These are phyloP conservation scores for Pterocles burchelli DNA, from an alignment of 2,113 vertebrate genomes.

Conservation along the genomic window DNA sequence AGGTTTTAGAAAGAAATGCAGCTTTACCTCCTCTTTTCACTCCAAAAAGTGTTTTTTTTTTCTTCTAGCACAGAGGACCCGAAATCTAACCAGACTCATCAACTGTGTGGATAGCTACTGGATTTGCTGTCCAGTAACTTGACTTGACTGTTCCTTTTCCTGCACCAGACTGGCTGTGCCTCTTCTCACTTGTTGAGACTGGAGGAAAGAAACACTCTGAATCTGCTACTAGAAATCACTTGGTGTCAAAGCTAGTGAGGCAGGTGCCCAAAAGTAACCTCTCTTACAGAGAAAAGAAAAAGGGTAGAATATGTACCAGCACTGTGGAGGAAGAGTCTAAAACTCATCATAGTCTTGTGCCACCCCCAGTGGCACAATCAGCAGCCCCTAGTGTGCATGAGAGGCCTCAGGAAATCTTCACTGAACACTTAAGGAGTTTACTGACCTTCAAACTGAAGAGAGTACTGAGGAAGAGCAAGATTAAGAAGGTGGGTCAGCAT, in stretches of 20 bases:
- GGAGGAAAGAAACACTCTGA: not conserved
- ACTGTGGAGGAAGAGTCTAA: not conserved
- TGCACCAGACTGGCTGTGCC: not conserved
- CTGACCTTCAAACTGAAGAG: not conserved
- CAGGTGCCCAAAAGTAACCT: not conserved
- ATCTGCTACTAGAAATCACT: not conserved
- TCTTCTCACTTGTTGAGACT: not conserved
- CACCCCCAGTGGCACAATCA: not conserved
- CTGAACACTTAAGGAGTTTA: not conserved
- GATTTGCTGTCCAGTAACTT: not conserved
- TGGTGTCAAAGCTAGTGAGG: not conserved
- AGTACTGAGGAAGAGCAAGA: not conserved
- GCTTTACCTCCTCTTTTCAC: not conserved
- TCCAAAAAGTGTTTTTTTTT: not conserved
- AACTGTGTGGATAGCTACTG: not conserved
- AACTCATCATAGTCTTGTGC: not conserved
- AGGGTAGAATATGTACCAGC: not conserved
- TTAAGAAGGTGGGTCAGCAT: not conserved
- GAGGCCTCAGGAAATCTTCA: not conserved
- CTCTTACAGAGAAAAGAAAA: not conserved
- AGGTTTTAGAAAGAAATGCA: not conserved
- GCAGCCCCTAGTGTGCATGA: not conserved
- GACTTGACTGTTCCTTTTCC: not conserved
- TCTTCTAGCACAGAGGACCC: not conserved
- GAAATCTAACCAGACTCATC: not conserved